phyloP scores from a whole-genome alignment of 2,113 vertebrate genomes.

The Galemys pyrenaicus region DNA sequence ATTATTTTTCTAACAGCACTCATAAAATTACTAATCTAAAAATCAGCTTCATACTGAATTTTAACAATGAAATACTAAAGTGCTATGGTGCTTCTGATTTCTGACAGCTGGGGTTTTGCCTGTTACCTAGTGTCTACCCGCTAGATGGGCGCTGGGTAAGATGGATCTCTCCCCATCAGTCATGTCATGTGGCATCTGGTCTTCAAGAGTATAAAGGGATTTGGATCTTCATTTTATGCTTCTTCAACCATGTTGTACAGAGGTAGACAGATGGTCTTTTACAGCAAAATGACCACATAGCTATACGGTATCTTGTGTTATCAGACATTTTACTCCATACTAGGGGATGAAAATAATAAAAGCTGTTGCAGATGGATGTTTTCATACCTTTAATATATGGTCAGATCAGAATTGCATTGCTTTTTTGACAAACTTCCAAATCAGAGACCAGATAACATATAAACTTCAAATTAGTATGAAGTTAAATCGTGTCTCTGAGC shows the following conservation, averaged over 20 bases:
- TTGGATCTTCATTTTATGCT: conserved; percentile 67
- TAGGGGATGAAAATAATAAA: conserved; percentile 41
- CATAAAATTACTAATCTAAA: conserved; percentile 47
- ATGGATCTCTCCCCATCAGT: background rate
- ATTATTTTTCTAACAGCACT: background rate
- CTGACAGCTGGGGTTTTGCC: conserved; percentile 44
- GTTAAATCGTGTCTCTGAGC: conserved; percentile 46
- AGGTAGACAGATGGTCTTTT: conserved; percentile 75
- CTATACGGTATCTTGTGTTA: conserved; percentile 55
- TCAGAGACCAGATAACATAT: conserved; percentile 50
- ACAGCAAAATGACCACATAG: conserved; percentile 61
- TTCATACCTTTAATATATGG: conserved; percentile 2
- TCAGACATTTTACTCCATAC: conserved; percentile 37
- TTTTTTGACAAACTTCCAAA: conserved; percentile 56
- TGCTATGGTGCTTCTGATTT: background rate
- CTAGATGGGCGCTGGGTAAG: background rate
- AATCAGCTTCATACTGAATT: conserved; percentile 26
- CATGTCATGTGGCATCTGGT: conserved; percentile 68
- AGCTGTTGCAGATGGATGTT: conserved; percentile 39
- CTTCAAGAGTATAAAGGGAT: conserved; percentile 67
- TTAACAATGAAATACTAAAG: conserved; percentile 49
- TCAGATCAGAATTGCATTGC: conserved; percentile 32
- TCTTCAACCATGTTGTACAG: conserved; percentile 62
- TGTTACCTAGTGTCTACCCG: background rate
- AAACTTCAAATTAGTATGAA: conserved; percentile 50